Base-by-base conservation (phyloP, 2,113 vertebrate species). In the Petrocephalus zakoni region DNA sequence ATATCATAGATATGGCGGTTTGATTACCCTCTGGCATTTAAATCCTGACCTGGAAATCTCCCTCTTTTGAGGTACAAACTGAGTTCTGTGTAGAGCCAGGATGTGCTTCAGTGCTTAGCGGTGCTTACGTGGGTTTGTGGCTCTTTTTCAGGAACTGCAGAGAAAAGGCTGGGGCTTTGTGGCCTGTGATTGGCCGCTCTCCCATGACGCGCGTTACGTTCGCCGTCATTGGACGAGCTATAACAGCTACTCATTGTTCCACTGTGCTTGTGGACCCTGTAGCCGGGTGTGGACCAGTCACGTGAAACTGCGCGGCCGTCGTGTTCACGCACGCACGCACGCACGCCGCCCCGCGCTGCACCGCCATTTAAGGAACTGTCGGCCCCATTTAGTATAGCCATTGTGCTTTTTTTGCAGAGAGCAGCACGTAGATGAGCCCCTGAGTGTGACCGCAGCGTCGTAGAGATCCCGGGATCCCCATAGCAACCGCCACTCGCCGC, bases 171-270 rank as follows among this genome's bases (percentile, higher is more conserved):
- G 25, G 34, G 34, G 53, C 29, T 56, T 42, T 11, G 52, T 42
- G 42, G 56, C 42, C 58, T 47, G 56, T 37, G 64, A 68, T 72
- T 87, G 88, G 53, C 37, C 1, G 11, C 25, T 22, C 9, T 55
- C 72, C 75, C 46, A 51, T n/a, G 29, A 29, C 49, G 25, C 81
- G 19, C 53, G 3, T 42, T 19, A n/a, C n/a, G 7, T 34, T 51
- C 64, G 56, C n/a, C 13, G 52, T 19, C 75, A 81, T 58, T 88
- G 75, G 47, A 81, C 25, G 51, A 82, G 37, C 88, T 49, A 53
- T 49, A 61, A 88, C 78, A 88, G 49, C 17, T 42, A 6, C 2
- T 15, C 88, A 84, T 88, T 88, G 88, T 88, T 84, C 47, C 47
- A 10, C n/a, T 0, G 81, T 83, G 81, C 42, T 37, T 46, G 19